phyloP scores from a whole-genome alignment of 2,888 invertebrate genomes.

The Diarsia rubi region DNA sequence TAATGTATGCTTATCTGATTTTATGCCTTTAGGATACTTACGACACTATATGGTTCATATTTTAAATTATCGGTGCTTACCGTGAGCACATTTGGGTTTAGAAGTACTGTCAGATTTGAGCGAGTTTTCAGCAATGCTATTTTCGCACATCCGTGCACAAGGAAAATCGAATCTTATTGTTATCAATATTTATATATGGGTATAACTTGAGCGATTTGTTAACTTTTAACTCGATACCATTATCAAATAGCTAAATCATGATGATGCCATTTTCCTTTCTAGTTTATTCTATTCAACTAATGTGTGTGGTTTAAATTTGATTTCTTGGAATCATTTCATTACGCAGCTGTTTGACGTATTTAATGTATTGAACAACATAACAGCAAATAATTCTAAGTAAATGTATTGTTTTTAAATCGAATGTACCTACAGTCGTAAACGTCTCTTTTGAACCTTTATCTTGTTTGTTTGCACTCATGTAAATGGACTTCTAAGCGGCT shows the following conservation, averaged over 20 bases:
- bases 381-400: slow-evolving; percentile 48
- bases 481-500: slow-evolving; percentile 73
- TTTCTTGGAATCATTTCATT: slow-evolving; percentile 39
- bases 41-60: background rate
- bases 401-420: slow-evolving; percentile 67
- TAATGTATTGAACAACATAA: slow-evolving; percentile 32
- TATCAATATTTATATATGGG: background rate
- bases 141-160: background rate
- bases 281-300: slow-evolving; percentile 33
- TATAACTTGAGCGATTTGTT: background rate
- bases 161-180: background rate
- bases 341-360: slow-evolving; percentile 33
- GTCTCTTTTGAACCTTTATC: slow-evolving; percentile 79
- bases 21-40: slow-evolving; percentile 7
- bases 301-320: slow-evolving; percentile 17
- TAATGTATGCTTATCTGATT: slow-evolving; percentile 22
- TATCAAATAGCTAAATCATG: slow-evolving; percentile 41
- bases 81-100: background rate
- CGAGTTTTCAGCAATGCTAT: background rate
- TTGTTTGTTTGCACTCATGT: slow-evolving; percentile 74
- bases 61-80: background rate
- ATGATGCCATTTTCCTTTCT: slow-evolving; percentile 30
- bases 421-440: slow-evolving; percentile 60
- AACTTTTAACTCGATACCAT: slow-evolving; percentile 6
- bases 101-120: background rate